Evolutionary conservation across 2,888 invertebrate species (phyloP).

Genomic region (Drosophila ezoana): DNA sequence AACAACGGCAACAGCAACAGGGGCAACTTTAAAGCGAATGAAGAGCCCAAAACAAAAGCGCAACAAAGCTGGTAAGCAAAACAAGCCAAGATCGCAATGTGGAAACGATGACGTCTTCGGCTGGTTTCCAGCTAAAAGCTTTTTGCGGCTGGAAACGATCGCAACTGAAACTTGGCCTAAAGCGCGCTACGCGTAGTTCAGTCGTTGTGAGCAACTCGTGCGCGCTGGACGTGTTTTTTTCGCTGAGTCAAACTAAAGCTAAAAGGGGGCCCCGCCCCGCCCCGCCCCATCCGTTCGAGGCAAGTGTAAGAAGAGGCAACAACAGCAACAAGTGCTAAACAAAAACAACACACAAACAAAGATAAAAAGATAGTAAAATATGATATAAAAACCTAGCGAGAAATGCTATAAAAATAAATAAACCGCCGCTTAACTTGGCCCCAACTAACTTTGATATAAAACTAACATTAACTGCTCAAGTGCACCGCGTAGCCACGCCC

Average conservation of each 20-base stretch:
- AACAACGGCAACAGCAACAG: neutral
- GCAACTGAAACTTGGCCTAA: slow-evolving; percentile 50
- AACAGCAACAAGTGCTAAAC: slow-evolving; percentile 48
- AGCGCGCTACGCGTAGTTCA: slow-evolving; percentile 48
- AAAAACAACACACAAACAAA: slow-evolving; percentile 10
- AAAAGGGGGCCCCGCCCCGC: slow-evolving; percentile 49
- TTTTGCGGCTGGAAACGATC: slow-evolving; percentile 39
- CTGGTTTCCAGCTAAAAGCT: slow-evolving; percentile 61
- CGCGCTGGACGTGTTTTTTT: slow-evolving; percentile 69
- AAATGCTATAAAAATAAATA: slow-evolving; percentile 45
- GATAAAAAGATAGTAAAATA: slow-evolving; percentile 18
- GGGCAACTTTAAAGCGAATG: slow-evolving; percentile 42
- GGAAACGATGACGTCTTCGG: slow-evolving; percentile 63
- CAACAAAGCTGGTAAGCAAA: slow-evolving; percentile 63
- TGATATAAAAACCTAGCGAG: slow-evolving; percentile 31
- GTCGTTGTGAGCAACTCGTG: slow-evolving; percentile 76
- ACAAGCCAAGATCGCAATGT: slow-evolving; percentile 68
- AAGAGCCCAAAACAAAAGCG: slow-evolving; percentile 67
- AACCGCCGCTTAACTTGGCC: slow-evolving; percentile 23
- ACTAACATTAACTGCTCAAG: slow-evolving; percentile 12
- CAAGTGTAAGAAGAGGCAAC: slow-evolving; percentile 51
- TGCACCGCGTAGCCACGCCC: slow-evolving; percentile 4
- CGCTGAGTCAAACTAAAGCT: slow-evolving; percentile 16
- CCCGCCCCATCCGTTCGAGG: slow-evolving; percentile 12
- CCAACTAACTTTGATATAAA: slow-evolving; percentile 13